Evolutionary conservation across 1,140 invertebrate genomes (phyloP).

Genomic region (Chionoecetes opilio): DNA sequence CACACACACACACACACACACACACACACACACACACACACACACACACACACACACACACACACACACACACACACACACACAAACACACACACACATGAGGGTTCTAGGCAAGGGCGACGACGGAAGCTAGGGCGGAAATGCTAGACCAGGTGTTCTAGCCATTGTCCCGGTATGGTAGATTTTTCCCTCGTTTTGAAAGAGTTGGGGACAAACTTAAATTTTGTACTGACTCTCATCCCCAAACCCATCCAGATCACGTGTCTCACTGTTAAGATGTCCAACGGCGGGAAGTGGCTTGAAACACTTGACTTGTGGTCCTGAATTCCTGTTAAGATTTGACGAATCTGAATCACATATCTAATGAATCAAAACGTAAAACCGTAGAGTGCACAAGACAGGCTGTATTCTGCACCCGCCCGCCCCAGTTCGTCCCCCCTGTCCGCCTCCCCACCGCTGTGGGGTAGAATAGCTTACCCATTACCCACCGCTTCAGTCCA

Average conservation of each 20-base stretch:
- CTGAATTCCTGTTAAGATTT: background rate
- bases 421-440: background rate
- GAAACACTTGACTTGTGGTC: constrained; percentile 52
- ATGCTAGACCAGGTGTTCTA: constrained; percentile 7
- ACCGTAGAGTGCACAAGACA: constrained; percentile 32
- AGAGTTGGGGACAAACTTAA: constrained; percentile 61
- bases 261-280: constrained; percentile 44
- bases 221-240: constrained; percentile 65
- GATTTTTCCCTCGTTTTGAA: constrained; percentile 37
- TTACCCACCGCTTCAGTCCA: background rate
- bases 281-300: constrained; percentile 45
- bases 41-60: background rate
- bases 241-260: constrained; percentile 68
- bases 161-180: constrained; percentile 61
- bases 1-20: constrained; percentile 45
- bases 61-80: constrained; percentile 47
- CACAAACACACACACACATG: constrained; percentile 41
- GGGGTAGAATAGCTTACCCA: background rate
- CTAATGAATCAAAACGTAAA: constrained; percentile 58
- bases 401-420: constrained; percentile 31
- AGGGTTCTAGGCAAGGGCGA: no score
- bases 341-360: constrained; percentile 62
- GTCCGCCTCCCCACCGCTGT: background rate
- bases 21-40: constrained; percentile 35
- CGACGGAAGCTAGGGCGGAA: background rate